Conservation (phyloP, 2,797 vertebrate genomes). For the Pelodytes ibericus region DNA sequence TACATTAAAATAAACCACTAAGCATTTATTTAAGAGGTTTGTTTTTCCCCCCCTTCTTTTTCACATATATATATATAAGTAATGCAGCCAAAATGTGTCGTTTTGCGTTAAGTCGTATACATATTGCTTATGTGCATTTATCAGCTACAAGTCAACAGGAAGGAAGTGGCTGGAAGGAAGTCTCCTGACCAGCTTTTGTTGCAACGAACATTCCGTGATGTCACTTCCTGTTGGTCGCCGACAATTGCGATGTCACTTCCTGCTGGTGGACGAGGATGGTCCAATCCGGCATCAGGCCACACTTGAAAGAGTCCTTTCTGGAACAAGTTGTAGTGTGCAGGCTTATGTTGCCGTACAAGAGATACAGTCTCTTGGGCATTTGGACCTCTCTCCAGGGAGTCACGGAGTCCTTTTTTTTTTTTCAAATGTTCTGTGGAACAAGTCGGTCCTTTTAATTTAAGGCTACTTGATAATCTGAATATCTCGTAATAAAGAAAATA, state of each 20-base stretch:
- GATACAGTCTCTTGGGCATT: not conserved
- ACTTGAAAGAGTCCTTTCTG: not conserved
- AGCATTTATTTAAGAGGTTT: not conserved
- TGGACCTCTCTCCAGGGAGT: not conserved
- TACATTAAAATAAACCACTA: not conserved
- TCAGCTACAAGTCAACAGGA: not conserved
- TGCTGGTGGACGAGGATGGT: not conserved
- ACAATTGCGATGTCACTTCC: not conserved
- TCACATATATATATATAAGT: slow-evolving; percentile 19
- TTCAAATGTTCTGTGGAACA: not conserved
- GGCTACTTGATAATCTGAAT: slow-evolving; percentile 16
- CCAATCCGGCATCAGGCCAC: not conserved
- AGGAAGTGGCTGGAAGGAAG: not conserved
- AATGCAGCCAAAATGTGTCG: slow-evolving; percentile 34
- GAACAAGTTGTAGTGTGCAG: not conserved
- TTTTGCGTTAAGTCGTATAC: slow-evolving; percentile 28
- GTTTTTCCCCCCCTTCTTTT: not conserved
- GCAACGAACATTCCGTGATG: not conserved
- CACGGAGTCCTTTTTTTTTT: not conserved
- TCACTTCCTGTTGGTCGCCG: slow-evolving; percentile 11
- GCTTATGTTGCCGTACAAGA: not conserved
- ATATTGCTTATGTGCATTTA: slow-evolving; percentile 12
- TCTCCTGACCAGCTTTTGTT: too few species aligned
- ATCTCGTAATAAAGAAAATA: slow-evolving; percentile 77
- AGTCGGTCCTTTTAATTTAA: slow-evolving; percentile 11